Evolutionary conservation across 1,140 invertebrate species (phyloP), one percentile per base, ranked within the genome.

Genomic region (Dysdera silvatica): DNA sequence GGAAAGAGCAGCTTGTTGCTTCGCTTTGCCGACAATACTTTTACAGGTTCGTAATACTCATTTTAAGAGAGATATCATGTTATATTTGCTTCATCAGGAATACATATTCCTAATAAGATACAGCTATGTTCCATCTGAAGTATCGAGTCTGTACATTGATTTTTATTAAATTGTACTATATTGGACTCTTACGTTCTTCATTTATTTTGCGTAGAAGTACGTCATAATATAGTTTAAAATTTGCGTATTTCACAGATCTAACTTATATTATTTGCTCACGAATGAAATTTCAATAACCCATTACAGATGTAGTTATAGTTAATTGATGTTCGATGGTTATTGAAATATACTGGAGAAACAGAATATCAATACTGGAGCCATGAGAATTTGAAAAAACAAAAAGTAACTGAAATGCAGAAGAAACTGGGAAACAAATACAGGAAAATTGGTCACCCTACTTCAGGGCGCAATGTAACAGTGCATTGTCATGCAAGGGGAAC

Each of bases 1-100:
- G 95, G 96, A 47, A 98, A 98, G 79, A 98, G 94, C 79, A 97
- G 94, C 72, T 80, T 99, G 32, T 81, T 99, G n/a, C 79, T 99
- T 57, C 80, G 95, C 65, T 98, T 99, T 79, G 91, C 95, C 32
- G 96, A 99, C 76, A 97, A 98, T 78, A 95, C 91, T 64, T 99
- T 98, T 76, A 91, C 91, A 72, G 91, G 94, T 80, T 67, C 72
- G 71, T 68, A 23, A 18, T 52, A 5, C 14, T 31, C 33, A 18
- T 31, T 29, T 31, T 4, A 7, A 16, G 18, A 8, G 10, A 33
- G 18, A 33, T 10, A 45, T 45, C 23, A 45, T 7, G 41, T 6
- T 18, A 16, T n/a, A 12, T n/a, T 18, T 52, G 29, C 23, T 7
- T 45, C 41, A n/a, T 45, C 41, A 45, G 7, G 41, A 6, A 45